Evolutionary conservation across 2,113 vertebrate species (phyloP).

Genomic region (Verasper variegatus): DNA sequence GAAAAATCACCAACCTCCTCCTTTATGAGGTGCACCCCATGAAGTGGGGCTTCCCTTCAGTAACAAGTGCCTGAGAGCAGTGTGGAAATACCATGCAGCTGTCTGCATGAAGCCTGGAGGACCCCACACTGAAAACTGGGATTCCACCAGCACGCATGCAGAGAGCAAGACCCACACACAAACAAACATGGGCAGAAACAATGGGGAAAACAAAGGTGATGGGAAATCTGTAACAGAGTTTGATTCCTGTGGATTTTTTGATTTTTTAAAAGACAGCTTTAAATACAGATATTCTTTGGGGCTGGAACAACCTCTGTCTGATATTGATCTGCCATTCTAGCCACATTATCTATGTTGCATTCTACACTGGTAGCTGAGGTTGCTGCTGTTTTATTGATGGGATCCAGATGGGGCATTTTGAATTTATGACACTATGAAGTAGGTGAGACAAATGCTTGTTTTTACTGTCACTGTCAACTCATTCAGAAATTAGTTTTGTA

Average conservation of each 20-base stretch:
- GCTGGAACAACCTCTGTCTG: too few relatives aligned
- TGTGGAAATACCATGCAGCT: conserved; percentile 53
- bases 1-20: conserved; percentile 5
- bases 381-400: too few relatives aligned
- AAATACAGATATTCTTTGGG: background rate
- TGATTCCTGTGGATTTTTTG: background rate
- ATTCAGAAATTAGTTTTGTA: too few relatives aligned
- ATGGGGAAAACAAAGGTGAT: conserved; percentile 2
- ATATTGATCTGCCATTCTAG: too few relatives aligned
- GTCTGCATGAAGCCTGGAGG: conserved; percentile 39
- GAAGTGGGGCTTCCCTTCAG: conserved; percentile 64
- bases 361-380: too few relatives aligned
- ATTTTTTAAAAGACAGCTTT: background rate
- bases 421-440: too few relatives aligned
- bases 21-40: conserved; percentile 59
- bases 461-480: too few relatives aligned
- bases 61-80: conserved; percentile 40
- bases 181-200: background rate
- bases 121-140: conserved; percentile 60
- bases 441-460: too few relatives aligned
- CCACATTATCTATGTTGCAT: too few relatives aligned
- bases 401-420: too few relatives aligned
- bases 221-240: background rate
- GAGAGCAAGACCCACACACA: conserved; percentile 27
- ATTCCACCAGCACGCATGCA: conserved; percentile 48